Base-by-base conservation (phyloP, 2,113 vertebrate genomes). In the Pelusios castaneus region DNA sequence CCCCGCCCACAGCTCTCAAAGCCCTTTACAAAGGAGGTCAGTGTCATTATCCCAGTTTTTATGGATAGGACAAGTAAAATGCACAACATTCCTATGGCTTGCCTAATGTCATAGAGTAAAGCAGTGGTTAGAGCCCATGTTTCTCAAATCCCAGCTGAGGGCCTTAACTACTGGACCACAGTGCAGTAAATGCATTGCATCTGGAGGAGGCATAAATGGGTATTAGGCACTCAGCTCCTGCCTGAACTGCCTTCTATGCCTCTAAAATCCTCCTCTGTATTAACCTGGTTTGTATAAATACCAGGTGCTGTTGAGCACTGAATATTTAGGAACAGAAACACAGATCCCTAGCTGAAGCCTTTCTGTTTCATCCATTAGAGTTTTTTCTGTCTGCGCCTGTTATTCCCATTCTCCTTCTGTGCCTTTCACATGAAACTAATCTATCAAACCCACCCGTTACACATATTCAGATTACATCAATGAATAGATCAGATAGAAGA, bases 401-500 rank as follows among this genome's bases (percentile, higher is more conserved):
- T 88, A 92, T 96, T 96, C 76, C 87, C 95, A 96, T 96, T 96
- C 34, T 97, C 94, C 85, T 87, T 84, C 86, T 45, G 9, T 34
- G 77, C 38, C 63, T 90, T 89, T 87, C 93, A 56, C 63, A 84
- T 17, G 88, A 70, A 88, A 31, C 52, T 2, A 31, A 80, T 60
- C 91, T 89, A 56, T 1, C 29, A 87, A 77, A 10, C 82, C 85
- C 96, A 63, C 95, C 89, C 84, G 38, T 87, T 87, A 63, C 34
- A 0, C 47, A 14, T 56, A 11, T 51, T 25, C 80, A 41, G 38
- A 80, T 45, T 2, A 29, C 8, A 91, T 41, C 31, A 92, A 25
- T 51, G 86, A 82, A 54, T 0, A 19, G 38, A 63, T 85, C 17
- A 45, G 10, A 10, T 60, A 1, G 3, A 45, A 83, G 60, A 43